Base-by-base conservation (phyloP, 2,888 invertebrate genomes). In the Hoplodrina blanda region DNA sequence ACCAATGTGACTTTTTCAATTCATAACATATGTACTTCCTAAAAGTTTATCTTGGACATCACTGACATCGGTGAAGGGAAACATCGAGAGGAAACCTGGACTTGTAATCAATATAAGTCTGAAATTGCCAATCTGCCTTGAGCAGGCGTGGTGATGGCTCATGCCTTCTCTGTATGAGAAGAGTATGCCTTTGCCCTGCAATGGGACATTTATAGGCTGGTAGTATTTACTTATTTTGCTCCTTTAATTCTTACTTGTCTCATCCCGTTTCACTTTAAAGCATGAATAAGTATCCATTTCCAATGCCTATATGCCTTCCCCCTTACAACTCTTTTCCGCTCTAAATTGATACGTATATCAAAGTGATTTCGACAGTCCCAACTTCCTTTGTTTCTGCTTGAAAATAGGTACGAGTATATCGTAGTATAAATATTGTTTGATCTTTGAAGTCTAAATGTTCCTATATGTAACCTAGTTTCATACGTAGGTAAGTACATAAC, bases 361-460 rank as follows among this genome's bases (percentile, higher is more conserved):
- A 59, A 61, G 77, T 76, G 67, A 50, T 52, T 19, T 80, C 60
- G 55, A 60, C 62, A 50, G 52, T 62, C 49, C 41, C 25, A 59
- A 61, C 41, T 57, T 60, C 68, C 62, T 62, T 80, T 74, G 73
- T 74, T 73, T 55, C 73, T 74, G 53, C 20, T 53, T 49, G 52
- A 49, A 53, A 52, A 56, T 56, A 25, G 55, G 59, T 33, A 19
- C 25, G 57, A 68, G 69, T 68, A 75, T 57, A 72, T 72, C 52
- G 17, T 46, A 46, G 55, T 46, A 61, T 71, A 52, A 77, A 77
- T 73, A 77, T 77, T 70, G 49, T 78, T 72, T 62, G 73, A 52
- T 78, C 56, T 78, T 8, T 72, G 56, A 46, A 62, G 49, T 65
- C 65, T 44, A 61, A n/a, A 65, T 10, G 30, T 41, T 1, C 25